phyloP scores from a whole-genome alignment of 2,797 vertebrate genomes.

The Acrocephalus scirpaceus region DNA sequence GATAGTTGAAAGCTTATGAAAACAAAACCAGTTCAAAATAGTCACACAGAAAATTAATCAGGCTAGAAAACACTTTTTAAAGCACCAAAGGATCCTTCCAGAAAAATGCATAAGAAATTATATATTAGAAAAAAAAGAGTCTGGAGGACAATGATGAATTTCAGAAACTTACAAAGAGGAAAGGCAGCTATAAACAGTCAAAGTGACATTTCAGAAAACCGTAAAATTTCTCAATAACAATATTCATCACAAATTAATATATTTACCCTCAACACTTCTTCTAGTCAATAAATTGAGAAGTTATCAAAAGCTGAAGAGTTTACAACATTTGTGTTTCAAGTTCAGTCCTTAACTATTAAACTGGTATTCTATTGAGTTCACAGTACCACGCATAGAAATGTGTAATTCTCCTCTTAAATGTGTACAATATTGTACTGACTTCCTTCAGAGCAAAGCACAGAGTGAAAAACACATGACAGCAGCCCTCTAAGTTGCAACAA shows the following conservation, averaged over 20 bases:
- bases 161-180: not conserved
- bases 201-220: not conserved
- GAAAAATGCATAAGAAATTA: not conserved
- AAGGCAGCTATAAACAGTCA: not conserved
- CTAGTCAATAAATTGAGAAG: not conserved
- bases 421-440: not conserved
- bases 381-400: not conserved
- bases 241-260: not conserved
- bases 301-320: not conserved
- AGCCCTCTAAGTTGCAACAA: not conserved
- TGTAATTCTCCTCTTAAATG: not conserved
- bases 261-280: not conserved
- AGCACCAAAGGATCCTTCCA: not conserved
- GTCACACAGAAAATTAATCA: not conserved
- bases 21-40: not conserved
- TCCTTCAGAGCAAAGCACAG: not conserved
- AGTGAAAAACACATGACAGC: not conserved
- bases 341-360: not conserved
- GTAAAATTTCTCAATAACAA: not conserved
- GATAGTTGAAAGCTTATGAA: not conserved
- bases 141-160: not conserved
- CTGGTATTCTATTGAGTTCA: not conserved
- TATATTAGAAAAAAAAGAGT: not conserved
- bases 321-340: not conserved
- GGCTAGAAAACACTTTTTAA: not conserved